Percentiles rank a stretch among this genome's conserved stretches.
These are phyloP conservation scores for Archips crataeganus DNA, from an alignment of 2,888 invertebrate species.

Conservation along the genomic window DNA sequence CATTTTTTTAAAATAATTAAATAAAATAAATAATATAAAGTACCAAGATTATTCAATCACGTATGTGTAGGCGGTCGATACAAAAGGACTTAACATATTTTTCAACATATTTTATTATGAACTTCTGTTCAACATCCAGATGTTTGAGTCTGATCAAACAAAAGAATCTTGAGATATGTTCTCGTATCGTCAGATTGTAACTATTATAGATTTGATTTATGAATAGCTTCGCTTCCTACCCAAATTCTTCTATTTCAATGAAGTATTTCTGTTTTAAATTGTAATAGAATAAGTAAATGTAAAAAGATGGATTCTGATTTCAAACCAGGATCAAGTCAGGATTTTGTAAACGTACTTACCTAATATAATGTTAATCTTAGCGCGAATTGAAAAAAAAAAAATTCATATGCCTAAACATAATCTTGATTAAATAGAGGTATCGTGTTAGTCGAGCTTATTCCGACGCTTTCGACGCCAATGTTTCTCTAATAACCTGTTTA, in stretches of 20 bases:
- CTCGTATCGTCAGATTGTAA: constrained; percentile 72
- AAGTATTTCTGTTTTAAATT: constrained; percentile 13
- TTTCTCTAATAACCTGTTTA: constrained; percentile 82
- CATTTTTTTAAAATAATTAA: background rate
- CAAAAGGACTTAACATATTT: constrained; percentile 85
- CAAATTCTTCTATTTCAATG: constrained; percentile 64
- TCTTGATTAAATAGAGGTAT: constrained; percentile 14
- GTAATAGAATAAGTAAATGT: background rate
- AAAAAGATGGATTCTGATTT: background rate
- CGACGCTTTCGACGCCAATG: constrained; percentile 71
- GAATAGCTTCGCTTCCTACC: constrained; percentile 74
- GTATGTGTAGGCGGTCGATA: constrained; percentile 79
- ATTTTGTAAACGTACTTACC: background rate
- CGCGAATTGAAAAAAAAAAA: too few relatives aligned
- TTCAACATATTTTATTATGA: constrained; percentile 85
- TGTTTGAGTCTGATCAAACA: constrained; percentile 84
- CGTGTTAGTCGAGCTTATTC: constrained; percentile 63
- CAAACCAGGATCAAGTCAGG: background rate
- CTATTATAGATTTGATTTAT: constrained; percentile 79
- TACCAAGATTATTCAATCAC: constrained; percentile 66
- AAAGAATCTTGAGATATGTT: constrained; percentile 82
- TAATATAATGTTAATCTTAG: too few relatives aligned
- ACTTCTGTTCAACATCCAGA: constrained; percentile 85
- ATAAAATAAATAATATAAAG: constrained; percentile 48
- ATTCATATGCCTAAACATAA: background rate